phyloP scores from a whole-genome alignment of 2,888 invertebrate species.

The Parnassius glacialis region DNA sequence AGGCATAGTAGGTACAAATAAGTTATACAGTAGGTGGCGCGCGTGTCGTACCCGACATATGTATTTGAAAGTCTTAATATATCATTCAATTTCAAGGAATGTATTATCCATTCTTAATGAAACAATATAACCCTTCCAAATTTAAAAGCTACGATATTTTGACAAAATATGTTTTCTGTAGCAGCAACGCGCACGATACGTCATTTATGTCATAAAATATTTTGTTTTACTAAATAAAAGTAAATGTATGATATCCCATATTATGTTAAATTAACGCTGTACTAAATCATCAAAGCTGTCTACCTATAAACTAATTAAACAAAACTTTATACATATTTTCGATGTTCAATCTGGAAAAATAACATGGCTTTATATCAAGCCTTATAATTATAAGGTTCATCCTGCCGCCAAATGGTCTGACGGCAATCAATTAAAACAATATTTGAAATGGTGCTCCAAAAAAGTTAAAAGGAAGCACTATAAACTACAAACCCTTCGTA shows the following conservation, averaged over 20 bases:
- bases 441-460: slow-evolving; percentile 76
- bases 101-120: too few species aligned
- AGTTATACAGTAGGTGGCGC: too few species aligned
- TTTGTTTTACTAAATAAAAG: too few species aligned
- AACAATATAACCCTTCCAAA: too few species aligned
- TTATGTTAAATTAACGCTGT: slow-evolving; percentile 11
- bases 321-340: slow-evolving; percentile 19
- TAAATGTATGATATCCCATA: slow-evolving; percentile 3
- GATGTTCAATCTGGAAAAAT: slow-evolving; percentile 36
- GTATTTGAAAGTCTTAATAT: too few species aligned
- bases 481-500: slow-evolving; percentile 69
- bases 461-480: slow-evolving; percentile 71
- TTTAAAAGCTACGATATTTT: too few species aligned
- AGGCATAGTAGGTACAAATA: too few species aligned
- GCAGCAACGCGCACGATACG: too few species aligned
- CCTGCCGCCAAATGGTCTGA: slow-evolving; percentile 73
- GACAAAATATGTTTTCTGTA: too few species aligned
- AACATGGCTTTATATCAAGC: slow-evolving; percentile 54
- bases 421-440: slow-evolving; percentile 79
- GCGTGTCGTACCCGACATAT: too few species aligned
- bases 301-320: slow-evolving; percentile 25
- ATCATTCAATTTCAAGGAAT: too few species aligned
- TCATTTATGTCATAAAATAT: too few species aligned
- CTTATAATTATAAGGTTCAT: slow-evolving; percentile 62
- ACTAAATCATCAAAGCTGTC: slow-evolving; percentile 25